phyloP scores from a whole-genome alignment of 2,888 invertebrate species.

The Cerceris ruficornis region DNA sequence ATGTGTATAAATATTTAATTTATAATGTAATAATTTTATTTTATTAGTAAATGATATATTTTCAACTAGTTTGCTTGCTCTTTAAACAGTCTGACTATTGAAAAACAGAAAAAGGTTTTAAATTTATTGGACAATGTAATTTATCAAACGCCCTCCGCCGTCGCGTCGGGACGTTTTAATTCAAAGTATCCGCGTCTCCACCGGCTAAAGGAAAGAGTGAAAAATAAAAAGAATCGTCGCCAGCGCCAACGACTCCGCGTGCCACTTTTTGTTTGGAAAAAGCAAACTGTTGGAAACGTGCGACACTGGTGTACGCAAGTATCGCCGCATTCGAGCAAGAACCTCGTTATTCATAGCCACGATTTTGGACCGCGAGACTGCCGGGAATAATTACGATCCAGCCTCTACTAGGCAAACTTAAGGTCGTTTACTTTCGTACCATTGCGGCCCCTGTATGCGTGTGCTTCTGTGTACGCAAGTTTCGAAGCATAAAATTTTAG shows the following conservation, averaged over 20 bases:
- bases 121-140: too few species aligned
- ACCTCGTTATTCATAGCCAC: constrained; percentile 42
- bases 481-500: constrained; percentile 26
- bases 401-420: constrained; percentile 19
- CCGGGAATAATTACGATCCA: constrained; percentile 37
- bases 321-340: constrained; percentile 15
- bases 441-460: background rate
- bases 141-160: too few species aligned
- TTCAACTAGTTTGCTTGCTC: too few species aligned
- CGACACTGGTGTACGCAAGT: background rate
- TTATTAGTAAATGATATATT: too few species aligned
- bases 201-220: too few species aligned
- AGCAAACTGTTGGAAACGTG: background rate
- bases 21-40: too few species aligned
- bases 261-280: background rate
- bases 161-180: too few species aligned
- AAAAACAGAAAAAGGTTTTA: too few species aligned
- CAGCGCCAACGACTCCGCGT: too few species aligned
- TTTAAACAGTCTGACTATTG: too few species aligned
- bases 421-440: constrained; percentile 52
- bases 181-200: too few species aligned
- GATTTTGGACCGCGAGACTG: constrained; percentile 25
- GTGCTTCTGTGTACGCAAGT: background rate
- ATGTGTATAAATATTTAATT: too few species aligned
- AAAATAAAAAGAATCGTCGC: background rate